Evolutionary conservation across 1,140 invertebrate genomes (phyloP).

Genomic region (Anoplolepis gracilipes): DNA sequence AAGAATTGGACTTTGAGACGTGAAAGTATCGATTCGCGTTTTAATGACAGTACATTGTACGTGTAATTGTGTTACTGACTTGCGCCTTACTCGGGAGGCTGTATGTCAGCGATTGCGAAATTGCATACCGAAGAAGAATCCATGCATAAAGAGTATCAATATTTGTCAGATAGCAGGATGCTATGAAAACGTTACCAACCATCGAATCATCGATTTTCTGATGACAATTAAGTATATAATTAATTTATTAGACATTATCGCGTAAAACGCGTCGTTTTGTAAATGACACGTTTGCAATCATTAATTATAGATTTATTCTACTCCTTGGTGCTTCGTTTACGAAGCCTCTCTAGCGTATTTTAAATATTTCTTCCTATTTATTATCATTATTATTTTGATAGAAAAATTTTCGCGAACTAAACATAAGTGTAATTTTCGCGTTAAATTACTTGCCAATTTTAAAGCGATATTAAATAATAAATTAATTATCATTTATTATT

Average conservation of each 20-base stretch:
- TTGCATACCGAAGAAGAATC: not conserved
- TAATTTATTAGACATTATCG: constrained; percentile 55
- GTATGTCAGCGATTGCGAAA: constrained; percentile 17
- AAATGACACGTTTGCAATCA: constrained; percentile 8
- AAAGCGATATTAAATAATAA: not conserved
- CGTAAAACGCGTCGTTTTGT: constrained; percentile 22
- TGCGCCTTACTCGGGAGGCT: not conserved
- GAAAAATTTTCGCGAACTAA: constrained; percentile 8
- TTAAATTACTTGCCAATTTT: constrained; percentile 11
- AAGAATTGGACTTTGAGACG: constrained; percentile 61
- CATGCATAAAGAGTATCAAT: not conserved
- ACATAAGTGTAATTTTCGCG: not conserved
- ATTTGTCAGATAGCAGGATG: constrained; percentile 28
- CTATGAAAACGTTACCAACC: constrained; percentile 67
- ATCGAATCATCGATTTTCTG: constrained; percentile 57
- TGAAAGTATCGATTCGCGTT: constrained; percentile 53
- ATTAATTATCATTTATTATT: not conserved
- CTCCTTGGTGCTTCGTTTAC: constrained; percentile 38
- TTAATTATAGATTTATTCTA: constrained; percentile 16
- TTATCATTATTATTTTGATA: constrained; percentile 5
- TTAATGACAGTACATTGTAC: constrained; percentile 36
- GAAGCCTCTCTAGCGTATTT: constrained; percentile 23
- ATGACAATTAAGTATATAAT: constrained; percentile 34
- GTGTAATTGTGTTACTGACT: constrained; percentile 32
- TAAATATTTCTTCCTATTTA: constrained; percentile 38